Conservation (phyloP, 2,797 vertebrate species). For the Enteromius thamalakanensis region DNA sequence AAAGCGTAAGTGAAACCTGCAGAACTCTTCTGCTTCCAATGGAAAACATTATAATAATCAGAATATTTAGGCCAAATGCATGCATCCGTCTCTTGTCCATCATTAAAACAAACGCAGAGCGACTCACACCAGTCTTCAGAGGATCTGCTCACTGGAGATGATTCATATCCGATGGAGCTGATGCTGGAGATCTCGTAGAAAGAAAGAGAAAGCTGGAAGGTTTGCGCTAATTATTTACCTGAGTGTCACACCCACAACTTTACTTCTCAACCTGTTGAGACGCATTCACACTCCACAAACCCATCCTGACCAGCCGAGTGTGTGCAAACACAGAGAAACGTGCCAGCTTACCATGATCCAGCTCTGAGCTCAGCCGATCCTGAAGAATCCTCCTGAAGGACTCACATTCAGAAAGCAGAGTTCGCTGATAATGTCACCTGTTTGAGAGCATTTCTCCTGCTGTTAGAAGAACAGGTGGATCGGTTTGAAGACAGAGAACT, state of each 20-base stretch:
- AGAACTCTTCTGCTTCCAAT: neutral
- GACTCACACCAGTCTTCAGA: conserved; percentile 11
- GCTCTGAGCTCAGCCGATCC: neutral
- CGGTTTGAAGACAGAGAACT: neutral
- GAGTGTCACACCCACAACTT: conserved; percentile 23
- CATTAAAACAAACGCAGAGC: neutral
- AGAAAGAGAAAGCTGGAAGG: neutral
- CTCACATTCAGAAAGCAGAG: too few species aligned
- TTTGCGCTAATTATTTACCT: conserved; percentile 25
- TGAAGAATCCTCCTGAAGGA: neutral
- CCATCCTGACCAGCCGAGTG: neutral
- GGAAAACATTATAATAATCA: neutral
- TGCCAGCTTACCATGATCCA: conserved; percentile 31
- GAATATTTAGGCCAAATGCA: neutral
- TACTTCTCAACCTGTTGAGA: conserved; percentile 8
- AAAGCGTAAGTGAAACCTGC: neutral
- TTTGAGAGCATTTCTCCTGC: neutral
- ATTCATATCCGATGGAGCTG: neutral
- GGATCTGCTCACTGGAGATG: neutral
- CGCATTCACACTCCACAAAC: too few species aligned
- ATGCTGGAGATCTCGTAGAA: neutral
- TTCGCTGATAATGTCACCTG: neutral
- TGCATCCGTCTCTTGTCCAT: neutral
- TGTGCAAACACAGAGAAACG: neutral
- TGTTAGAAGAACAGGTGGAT: neutral